phyloP scores from a whole-genome alignment of 2,797 vertebrate genomes.

The Scleropages formosus region DNA sequence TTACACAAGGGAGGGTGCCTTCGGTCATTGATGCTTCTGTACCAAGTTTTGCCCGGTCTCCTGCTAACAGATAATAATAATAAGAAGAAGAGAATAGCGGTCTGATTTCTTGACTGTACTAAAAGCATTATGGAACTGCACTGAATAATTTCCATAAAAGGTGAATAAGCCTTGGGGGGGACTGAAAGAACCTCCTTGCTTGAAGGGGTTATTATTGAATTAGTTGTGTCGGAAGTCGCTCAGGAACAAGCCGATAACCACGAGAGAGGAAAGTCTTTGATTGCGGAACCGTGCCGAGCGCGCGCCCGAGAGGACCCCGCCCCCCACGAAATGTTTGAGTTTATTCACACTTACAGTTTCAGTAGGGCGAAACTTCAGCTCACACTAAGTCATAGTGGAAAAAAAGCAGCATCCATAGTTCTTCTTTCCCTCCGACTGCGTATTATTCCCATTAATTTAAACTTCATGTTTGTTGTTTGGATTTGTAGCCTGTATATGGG shows the following conservation, averaged over 20 bases:
- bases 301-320: too few relatives aligned
- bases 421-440: too few relatives aligned
- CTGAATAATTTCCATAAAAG: not conserved
- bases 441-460: not conserved
- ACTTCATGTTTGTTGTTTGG: not conserved
- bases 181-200: conserved; percentile 20
- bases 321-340: too few relatives aligned
- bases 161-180: not conserved
- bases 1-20: too few relatives aligned
- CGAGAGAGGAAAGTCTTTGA: conserved; percentile 26
- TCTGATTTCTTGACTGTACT: too few relatives aligned
- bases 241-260: not conserved
- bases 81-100: too few relatives aligned
- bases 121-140: not conserved
- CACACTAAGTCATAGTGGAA: too few relatives aligned
- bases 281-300: conserved; percentile 25
- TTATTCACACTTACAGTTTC: not conserved
- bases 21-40: too few relatives aligned
- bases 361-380: too few relatives aligned
- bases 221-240: conserved; percentile 24
- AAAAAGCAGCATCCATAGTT: too few relatives aligned
- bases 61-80: too few relatives aligned
- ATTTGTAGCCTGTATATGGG: not conserved
- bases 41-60: too few relatives aligned
- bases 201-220: not conserved